Conservation (phyloP, 2,113 vertebrate species). For the Todiramphus saurophagus region DNA sequence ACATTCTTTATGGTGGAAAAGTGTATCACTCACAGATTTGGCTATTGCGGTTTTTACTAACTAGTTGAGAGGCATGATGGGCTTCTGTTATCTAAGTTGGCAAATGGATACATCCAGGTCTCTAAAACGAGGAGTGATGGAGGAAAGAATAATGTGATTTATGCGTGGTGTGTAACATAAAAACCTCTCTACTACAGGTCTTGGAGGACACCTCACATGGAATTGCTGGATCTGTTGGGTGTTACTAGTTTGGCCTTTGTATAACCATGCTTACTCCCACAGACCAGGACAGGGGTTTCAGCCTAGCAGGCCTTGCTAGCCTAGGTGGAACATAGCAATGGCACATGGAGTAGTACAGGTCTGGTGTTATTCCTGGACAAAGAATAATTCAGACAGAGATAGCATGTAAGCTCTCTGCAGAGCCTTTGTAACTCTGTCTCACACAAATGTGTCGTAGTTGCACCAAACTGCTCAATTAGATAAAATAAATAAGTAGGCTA, state of each 20-base stretch:
- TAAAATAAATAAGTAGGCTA: neutral
- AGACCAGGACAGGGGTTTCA: neutral
- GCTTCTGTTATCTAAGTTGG: neutral
- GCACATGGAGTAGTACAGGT: accelerated
- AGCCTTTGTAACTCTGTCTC: neutral
- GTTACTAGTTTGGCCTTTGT: neutral
- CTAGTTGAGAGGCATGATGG: neutral
- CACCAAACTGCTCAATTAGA: neutral
- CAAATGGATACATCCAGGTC: neutral
- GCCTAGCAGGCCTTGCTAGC: neutral
- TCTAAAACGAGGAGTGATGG: accelerated
- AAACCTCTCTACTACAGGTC: neutral
- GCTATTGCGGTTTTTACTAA: neutral
- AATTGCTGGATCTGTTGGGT: neutral
- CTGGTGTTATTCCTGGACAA: neutral
- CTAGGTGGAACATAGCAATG: neutral
- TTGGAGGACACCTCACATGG: neutral
- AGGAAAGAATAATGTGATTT: neutral
- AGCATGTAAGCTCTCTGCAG: accelerated
- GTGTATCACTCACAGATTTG: neutral
- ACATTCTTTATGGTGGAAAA: neutral
- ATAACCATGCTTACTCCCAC: neutral
- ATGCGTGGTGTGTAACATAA: neutral
- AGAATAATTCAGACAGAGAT: neutral
- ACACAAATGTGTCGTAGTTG: accelerated